phyloP scores from a whole-genome alignment of 2,113 vertebrate species.

The Anoplopoma fimbria region DNA sequence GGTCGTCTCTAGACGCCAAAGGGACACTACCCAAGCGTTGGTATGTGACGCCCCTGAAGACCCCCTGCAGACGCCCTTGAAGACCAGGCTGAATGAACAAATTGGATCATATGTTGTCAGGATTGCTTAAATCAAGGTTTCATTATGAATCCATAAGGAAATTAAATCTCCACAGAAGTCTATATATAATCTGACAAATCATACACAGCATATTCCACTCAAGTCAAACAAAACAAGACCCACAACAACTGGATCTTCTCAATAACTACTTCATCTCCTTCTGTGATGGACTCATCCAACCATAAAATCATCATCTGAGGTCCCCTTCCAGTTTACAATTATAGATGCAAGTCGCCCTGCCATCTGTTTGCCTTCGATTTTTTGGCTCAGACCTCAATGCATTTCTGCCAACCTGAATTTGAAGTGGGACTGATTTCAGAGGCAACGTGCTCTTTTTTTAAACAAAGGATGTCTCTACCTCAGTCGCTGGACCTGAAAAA shows the following conservation, averaged over 20 bases:
- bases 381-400: constrained; percentile 59
- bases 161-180: background rate
- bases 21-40: background rate
- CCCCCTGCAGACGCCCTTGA: background rate
- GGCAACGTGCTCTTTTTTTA: constrained; percentile 35
- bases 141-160: background rate
- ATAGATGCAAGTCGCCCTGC: constrained; percentile 56
- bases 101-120: background rate
- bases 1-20: background rate
- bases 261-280: constrained; percentile 47
- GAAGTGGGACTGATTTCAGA: constrained; percentile 58
- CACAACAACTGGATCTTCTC: constrained; percentile 53
- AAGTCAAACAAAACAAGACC: constrained; percentile 27
- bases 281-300: constrained; percentile 56
- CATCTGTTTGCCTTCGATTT: constrained; percentile 72
- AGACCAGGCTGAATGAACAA: background rate
- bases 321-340: constrained; percentile 59
- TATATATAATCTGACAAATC: background rate
- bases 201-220: background rate
- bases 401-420: constrained; percentile 65
- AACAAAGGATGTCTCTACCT: constrained; percentile 39
- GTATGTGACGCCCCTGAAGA: background rate
- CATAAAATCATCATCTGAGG: constrained; percentile 67
- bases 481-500: constrained; percentile 34
- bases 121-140: constrained; percentile 2